Evolutionary conservation across 2,797 vertebrate genomes (phyloP), one percentile per base, ranked within the genome.

Genomic region (Chelon auratus): DNA sequence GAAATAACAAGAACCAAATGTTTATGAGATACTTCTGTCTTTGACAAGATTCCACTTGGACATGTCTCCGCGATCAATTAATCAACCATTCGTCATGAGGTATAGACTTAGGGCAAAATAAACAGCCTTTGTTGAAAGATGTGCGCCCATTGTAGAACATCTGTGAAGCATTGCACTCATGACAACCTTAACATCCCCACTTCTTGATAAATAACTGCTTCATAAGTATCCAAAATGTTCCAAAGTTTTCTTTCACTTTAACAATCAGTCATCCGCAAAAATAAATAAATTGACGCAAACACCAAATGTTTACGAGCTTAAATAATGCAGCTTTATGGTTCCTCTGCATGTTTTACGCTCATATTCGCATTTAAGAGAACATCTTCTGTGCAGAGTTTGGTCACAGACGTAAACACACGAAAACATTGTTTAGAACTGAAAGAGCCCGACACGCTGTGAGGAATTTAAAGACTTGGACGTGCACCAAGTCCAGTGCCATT

Each of bases 1-100:
- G 12, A 57, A 68, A 80, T 88, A 90, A 92, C 81, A 79, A 86
- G 84, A 89, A 88, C 87, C 89, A 89, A 91, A 92, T 93, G 90
- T 89, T 86, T 84, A 75, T 48, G 70, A 75, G 71, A 83, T 80
- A 68, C 69, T 80, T 83, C 33, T 69, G 68, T 56, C 67, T 74
- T 55, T 79, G 75, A 85, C 77, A 37, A 71, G 64, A 75, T 83
- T 83, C 76, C 71, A 60, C 78, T 82, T 30, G 39, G 78, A 80
- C 57, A 30, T 14, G 78, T 88, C 84, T 81, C 43, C 2, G 6
- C 80, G 86, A 91, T 92, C 82, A 75, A 88, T 82, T 62, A 81
- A 88, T 87, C 58, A 8, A 62, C 72, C 76, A 77, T 86, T 88
- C 43, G 64, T 92, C 90, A 88, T 39, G 42, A n/a, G 55, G 71